Conservation (phyloP, 2,888 invertebrate species). For the Achlya flavicornis region DNA sequence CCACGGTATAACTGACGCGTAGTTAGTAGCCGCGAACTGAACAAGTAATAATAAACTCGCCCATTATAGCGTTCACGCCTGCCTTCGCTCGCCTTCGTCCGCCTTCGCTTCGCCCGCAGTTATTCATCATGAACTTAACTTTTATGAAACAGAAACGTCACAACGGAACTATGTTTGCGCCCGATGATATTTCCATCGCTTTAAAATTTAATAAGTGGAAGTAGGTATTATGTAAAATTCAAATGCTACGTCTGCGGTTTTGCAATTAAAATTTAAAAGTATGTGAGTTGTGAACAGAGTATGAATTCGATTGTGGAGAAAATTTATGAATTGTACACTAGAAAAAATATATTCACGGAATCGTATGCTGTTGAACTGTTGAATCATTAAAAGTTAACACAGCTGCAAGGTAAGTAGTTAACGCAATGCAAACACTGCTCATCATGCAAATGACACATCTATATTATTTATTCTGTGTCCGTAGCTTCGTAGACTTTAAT, state of each 20-base stretch:
- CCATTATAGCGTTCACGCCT: conserved; percentile 25
- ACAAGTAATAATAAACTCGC: conserved; percentile 32
- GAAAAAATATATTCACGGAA: too few relatives aligned
- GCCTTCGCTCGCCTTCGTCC: neutral
- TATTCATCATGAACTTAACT: conserved; percentile 4
- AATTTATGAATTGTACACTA: too few relatives aligned
- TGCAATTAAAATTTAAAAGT: neutral
- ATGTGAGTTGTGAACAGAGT: neutral
- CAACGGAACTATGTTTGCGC: neutral
- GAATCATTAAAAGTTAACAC: too few relatives aligned
- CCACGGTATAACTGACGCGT: conserved; percentile 5
- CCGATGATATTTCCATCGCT: conserved; percentile 5
- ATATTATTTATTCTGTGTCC: conserved; percentile 19
- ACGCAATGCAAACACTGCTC: neutral
- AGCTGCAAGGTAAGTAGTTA: too few relatives aligned
- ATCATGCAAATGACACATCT: neutral
- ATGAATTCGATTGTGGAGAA: too few relatives aligned
- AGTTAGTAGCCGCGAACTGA: conserved; percentile 12
- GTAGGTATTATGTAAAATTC: neutral
- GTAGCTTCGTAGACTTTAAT: conserved; percentile 34
- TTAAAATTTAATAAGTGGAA: neutral
- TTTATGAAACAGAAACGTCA: conserved; percentile 3
- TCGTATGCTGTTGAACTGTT: too few relatives aligned
- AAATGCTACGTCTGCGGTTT: neutral
- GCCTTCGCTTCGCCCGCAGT: neutral